Evolutionary conservation across 2,888 invertebrate genomes (phyloP), one percentile per base, ranked within the genome.

Genomic region (Dermolepida albohirtum): DNA sequence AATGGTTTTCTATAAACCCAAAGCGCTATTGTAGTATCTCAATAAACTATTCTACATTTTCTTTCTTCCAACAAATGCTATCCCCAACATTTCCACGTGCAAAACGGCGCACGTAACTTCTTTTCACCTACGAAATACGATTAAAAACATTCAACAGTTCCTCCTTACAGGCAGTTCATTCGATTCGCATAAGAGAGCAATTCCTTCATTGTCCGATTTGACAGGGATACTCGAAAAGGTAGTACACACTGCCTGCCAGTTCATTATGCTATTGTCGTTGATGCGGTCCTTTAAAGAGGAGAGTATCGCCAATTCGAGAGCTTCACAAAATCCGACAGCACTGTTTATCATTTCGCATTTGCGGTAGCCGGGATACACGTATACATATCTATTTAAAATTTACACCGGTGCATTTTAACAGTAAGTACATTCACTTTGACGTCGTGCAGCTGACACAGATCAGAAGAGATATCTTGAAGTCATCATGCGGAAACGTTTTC

Each of bases 111-210:
- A 40, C n/a, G n/a, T n/a, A n/a, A n/a, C 17, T 55, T 29, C 16
- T 55, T 55, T 55, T 41, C 22, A 55, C 55, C 55, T 59, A 29
- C 16, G 40, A 34, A 55, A 59, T 47, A 29, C 44, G 59, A 59
- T 59, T 59, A 44, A 14, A 14, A 44, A 43, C 44, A 57, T 27
- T 57, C 44, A 14, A 43, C 59, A 16, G 44, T 44, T 59, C 11
- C 27, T 59, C 17, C 29, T 27, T 22, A 4, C 16, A 11, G 8
- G 10, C 2, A 44, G 44, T 44, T 43, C 59, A 59, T 59, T 59
- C 44, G 44, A 59, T 59, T 59, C 59, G 59, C 27, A 44, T 59
- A 59, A 59, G 59, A 59, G 59, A 59, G 59, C 59, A 59, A 59
- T 59, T 59, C 44, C 44, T 59, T n/a, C n/a, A 59, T 59, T 59